phyloP scores from a whole-genome alignment of 2,888 invertebrate genomes.

The Drosophila flavopinicola region DNA sequence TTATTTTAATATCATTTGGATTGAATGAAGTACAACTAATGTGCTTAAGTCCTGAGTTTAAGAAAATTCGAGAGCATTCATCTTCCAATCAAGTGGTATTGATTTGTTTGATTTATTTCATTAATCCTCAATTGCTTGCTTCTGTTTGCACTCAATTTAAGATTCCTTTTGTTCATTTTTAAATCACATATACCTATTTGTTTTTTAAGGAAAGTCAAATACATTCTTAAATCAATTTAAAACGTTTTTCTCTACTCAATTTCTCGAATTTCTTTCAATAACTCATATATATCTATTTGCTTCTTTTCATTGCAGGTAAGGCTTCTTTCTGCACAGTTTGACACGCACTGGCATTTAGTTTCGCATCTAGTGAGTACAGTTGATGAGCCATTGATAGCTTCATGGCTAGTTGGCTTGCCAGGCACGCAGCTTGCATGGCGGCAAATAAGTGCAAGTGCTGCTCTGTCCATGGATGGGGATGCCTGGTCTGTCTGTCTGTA shows the following conservation, averaged over 20 bases:
- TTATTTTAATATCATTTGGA: too few species aligned
- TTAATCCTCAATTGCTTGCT: too few species aligned
- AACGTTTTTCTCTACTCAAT: not conserved
- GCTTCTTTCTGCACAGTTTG: conserved; percentile 25
- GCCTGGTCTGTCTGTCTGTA: conserved; percentile 31
- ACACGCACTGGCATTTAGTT: conserved; percentile 9
- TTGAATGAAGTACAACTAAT: too few species aligned
- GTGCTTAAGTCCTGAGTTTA: too few species aligned
- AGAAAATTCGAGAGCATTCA: too few species aligned
- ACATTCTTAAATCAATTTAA: not conserved
- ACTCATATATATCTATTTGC: conserved; percentile 4
- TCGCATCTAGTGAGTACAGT: conserved; percentile 19
- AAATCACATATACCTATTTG: too few species aligned
- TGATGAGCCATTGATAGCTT: conserved; percentile 30
- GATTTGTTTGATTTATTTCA: too few species aligned
- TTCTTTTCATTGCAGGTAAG: conserved; percentile 64
- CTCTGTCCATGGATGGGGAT: conserved; percentile 2
- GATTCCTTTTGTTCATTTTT: too few species aligned
- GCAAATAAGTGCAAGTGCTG: conserved; percentile 74
- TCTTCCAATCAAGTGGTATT: too few species aligned
- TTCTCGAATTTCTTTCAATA: not conserved
- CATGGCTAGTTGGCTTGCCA: conserved; percentile 44
- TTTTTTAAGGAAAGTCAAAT: too few species aligned
- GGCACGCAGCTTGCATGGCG: conserved; percentile 56
- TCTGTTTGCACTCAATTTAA: too few species aligned